A percentile compares a stretch with the other conserved stretches of the same genome.
Conservation (phyloP, 2,113 vertebrate genomes). For the Litocranius walleri region DNA sequence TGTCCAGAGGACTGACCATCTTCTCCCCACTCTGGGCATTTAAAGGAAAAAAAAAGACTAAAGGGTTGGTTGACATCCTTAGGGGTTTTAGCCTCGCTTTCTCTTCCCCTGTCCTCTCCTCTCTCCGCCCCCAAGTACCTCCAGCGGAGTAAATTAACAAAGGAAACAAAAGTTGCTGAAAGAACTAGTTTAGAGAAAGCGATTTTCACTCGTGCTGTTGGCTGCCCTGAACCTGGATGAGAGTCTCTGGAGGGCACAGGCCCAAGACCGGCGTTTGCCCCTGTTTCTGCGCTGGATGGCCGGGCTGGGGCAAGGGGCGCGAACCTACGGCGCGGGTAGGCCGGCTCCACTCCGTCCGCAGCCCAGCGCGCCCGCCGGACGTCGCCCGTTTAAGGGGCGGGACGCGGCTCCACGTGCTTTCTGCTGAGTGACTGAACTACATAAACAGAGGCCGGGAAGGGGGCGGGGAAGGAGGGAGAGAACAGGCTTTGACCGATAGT, state of each 20-base stretch:
- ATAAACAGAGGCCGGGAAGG: constrained; percentile 67
- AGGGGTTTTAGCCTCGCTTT: neutral
- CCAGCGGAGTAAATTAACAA: neutral
- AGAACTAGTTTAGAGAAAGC: neutral
- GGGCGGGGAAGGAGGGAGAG: constrained; percentile 54
- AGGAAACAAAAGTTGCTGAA: neutral
- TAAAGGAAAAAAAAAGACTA: neutral
- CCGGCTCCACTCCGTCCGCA: no score
- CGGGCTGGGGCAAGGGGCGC: rapidly evolving
- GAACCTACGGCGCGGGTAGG: rapidly evolving
- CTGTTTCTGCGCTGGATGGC: neutral
- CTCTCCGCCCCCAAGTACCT: neutral
- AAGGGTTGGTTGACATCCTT: neutral
- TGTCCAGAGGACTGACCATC: neutral
- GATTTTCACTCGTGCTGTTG: neutral
- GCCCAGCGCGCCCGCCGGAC: rapidly evolving
- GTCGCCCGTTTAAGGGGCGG: constrained; percentile 86
- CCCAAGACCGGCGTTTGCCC: neutral
- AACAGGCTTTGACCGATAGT: constrained; percentile 83
- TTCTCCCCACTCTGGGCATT: neutral
- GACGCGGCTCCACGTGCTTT: constrained; percentile 86
- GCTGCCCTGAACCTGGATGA: neutral
- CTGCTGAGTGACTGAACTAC: constrained; percentile 80
- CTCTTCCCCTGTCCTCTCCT: neutral
- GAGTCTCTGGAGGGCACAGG: neutral